Conservation (phyloP, 2,113 vertebrate species). For the Arenaria interpres region DNA sequence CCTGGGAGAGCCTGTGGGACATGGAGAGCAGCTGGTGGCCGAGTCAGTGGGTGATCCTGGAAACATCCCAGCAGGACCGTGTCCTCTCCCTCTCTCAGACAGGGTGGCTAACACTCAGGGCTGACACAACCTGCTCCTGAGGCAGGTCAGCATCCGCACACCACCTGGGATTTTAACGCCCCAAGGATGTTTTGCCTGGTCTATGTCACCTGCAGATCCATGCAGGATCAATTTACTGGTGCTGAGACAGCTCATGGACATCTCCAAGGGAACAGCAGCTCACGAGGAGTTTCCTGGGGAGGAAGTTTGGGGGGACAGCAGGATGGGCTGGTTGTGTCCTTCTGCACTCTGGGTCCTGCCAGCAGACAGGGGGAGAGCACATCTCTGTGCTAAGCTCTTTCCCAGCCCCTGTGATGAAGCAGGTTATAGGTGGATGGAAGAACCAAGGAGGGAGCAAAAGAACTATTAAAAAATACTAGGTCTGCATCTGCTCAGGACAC, state of each 20-base stretch:
- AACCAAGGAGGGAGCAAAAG: background rate
- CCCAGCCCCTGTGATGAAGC: background rate
- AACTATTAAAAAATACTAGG: background rate
- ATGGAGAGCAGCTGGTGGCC: background rate
- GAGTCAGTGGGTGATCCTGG: background rate
- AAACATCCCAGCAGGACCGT: background rate
- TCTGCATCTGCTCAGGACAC: accelerated
- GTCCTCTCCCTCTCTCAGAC: background rate
- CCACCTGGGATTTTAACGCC: background rate
- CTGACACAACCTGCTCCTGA: background rate
- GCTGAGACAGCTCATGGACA: background rate
- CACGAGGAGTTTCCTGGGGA: background rate
- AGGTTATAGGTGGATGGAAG: background rate
- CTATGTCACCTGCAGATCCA: background rate
- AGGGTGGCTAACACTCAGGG: background rate
- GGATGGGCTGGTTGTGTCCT: background rate
- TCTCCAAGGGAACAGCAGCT: background rate
- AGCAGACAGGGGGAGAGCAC: background rate
- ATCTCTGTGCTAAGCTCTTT: background rate
- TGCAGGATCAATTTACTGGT: background rate
- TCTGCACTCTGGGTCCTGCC: background rate
- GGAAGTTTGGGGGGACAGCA: background rate
- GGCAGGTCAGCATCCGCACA: background rate
- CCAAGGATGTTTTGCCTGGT: background rate
- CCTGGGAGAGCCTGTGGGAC: background rate